phyloP scores from a whole-genome alignment of 2,888 invertebrate species.

The Dynastes grantii region DNA sequence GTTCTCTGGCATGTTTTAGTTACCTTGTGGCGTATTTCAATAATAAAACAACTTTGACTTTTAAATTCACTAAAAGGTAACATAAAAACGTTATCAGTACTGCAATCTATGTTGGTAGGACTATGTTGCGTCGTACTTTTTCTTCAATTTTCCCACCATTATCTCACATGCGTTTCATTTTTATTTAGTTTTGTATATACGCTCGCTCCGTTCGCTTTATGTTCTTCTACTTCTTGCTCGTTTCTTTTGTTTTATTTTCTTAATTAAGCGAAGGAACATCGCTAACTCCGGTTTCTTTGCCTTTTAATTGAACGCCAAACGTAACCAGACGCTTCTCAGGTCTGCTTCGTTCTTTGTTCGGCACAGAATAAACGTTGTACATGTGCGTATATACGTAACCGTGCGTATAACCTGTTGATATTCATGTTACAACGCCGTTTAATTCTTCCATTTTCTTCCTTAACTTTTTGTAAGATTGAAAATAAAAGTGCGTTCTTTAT shows the following conservation, averaged over 20 bases:
- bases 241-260: constrained; percentile 27
- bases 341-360: constrained; percentile 5
- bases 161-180: constrained; percentile 12
- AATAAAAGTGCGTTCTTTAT: neutral
- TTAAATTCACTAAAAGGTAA: too few species aligned
- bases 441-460: constrained; percentile 18
- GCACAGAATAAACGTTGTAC: constrained; percentile 1
- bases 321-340: constrained; percentile 15
- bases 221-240: constrained; percentile 8
- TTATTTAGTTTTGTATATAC: constrained; percentile 13
- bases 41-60: too few species aligned
- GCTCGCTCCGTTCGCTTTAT: neutral
- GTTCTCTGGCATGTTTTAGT: too few species aligned
- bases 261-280: constrained; percentile 30
- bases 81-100: neutral
- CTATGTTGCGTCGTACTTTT: neutral
- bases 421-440: constrained; percentile 17
- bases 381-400: constrained; percentile 3
- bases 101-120: neutral
- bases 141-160: constrained; percentile 24
- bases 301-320: constrained; percentile 36
- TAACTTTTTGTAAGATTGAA: neutral
- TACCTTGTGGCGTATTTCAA: too few species aligned
- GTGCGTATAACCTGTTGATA: constrained; percentile 23
- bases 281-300: constrained; percentile 30